A percentile compares a stretch with the other conserved stretches of the same genome.
Conservation (phyloP, 2,888 invertebrate genomes). For the Luperina nickerlii region DNA sequence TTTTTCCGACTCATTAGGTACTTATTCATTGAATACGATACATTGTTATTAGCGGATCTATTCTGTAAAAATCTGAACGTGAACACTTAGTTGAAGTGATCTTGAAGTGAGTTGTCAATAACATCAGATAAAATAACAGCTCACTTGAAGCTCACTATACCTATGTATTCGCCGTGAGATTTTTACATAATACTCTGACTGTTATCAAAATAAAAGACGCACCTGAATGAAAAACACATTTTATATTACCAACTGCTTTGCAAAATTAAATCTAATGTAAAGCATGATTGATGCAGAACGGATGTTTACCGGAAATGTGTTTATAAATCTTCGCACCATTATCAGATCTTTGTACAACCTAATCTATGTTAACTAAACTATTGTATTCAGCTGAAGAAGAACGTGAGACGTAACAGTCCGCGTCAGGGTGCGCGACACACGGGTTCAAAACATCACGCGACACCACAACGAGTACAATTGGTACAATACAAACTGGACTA, state of each 20-base stretch:
- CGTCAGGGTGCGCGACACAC: constrained; percentile 54
- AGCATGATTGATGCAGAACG: constrained; percentile 34
- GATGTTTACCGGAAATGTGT: constrained; percentile 55
- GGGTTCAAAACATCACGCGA: constrained; percentile 59
- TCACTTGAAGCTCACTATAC: neutral
- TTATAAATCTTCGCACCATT: constrained; percentile 38
- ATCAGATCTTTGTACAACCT: constrained; percentile 41
- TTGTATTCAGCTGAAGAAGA: constrained; percentile 44
- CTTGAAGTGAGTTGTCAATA: neutral
- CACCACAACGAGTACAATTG: constrained; percentile 53
- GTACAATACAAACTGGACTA: constrained; percentile 64
- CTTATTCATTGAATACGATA: constrained; percentile 16
- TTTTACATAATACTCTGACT: neutral
- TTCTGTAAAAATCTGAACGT: neutral
- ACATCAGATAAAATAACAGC: neutral
- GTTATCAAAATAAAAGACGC: constrained; percentile 5
- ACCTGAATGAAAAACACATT: constrained; percentile 5
- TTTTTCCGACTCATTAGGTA: constrained; percentile 15
- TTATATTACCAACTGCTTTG: neutral
- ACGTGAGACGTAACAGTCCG: constrained; percentile 45
- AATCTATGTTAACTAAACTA: constrained; percentile 34
- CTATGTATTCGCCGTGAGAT: neutral
- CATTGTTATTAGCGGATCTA: neutral
- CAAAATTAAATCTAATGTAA: neutral
- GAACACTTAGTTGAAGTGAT: neutral